A percentile compares a stretch with the other conserved stretches of the same genome.
Evolutionary conservation across 2,797 vertebrate species (phyloP).

Genomic region (Eulemur mongoz): DNA sequence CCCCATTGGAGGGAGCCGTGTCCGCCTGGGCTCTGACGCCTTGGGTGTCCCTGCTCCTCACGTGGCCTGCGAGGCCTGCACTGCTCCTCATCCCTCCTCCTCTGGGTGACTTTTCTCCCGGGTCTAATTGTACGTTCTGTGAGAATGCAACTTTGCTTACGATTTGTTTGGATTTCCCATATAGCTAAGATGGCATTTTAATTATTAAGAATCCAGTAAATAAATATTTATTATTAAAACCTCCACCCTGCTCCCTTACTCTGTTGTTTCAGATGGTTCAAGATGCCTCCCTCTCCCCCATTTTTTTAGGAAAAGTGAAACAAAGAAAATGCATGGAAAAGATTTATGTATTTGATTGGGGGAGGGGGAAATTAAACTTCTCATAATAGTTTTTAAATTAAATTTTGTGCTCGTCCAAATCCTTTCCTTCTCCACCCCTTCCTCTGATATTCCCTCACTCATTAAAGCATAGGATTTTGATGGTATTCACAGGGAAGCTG

Average conservation of each 20-base stretch:
- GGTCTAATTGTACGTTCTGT: accelerated
- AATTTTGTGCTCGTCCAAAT: conserved; percentile 71
- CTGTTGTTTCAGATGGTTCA: background rate
- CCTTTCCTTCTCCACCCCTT: conserved; percentile 74
- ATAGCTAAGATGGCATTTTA: background rate
- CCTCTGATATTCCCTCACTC: conserved; percentile 80
- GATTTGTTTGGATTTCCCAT: background rate
- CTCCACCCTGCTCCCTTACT: too few relatives aligned
- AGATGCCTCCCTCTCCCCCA: background rate
- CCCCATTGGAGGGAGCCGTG: accelerated
- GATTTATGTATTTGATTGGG: conserved; percentile 74
- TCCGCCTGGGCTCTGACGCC: background rate
- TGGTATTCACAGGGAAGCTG: conserved; percentile 86
- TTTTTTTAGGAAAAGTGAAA: conserved; percentile 12
- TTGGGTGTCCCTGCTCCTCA: background rate
- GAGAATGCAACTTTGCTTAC: background rate
- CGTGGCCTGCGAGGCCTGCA: accelerated
- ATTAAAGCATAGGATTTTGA: conserved; percentile 81
- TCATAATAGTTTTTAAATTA: conserved; percentile 81
- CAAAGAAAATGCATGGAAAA: conserved; percentile 61
- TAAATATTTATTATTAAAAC: background rate
- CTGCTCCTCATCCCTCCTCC: too few relatives aligned
- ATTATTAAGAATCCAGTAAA: background rate
- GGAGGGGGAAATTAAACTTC: conserved; percentile 74
- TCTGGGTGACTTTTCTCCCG: accelerated